Conservation (phyloP, 2,797 vertebrate genomes). For the Tolypeutes matacus region DNA sequence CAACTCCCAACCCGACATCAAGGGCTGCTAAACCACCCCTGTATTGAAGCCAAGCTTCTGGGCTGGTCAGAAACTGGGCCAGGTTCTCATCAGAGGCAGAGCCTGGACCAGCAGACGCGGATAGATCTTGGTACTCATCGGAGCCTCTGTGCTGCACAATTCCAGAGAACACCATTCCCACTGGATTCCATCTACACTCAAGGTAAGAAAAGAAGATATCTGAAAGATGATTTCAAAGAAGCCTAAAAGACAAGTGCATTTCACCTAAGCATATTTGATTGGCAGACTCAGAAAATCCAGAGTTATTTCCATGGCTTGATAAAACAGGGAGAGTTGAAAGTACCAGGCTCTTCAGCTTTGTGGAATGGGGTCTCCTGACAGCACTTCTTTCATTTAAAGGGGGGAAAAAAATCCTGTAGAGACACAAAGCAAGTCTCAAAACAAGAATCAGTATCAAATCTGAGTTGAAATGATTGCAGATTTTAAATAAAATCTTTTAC, state of each 20-base stretch:
- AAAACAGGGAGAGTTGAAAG: neutral
- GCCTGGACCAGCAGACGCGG: neutral
- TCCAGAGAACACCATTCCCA: neutral
- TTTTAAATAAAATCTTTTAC: neutral
- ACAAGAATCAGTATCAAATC: neutral
- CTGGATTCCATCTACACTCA: neutral
- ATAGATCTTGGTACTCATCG: neutral
- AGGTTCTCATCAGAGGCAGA: neutral
- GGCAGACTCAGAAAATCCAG: neutral
- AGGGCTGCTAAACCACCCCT: no score
- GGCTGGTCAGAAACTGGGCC: neutral
- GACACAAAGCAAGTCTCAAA: neutral
- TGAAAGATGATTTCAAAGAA: neutral
- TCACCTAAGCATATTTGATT: neutral
- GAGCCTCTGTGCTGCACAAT: neutral
- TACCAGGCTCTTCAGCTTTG: neutral
- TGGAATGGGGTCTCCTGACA: neutral
- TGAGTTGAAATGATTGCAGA: neutral
- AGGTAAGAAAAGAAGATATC: neutral
- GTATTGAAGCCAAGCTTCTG: neutral
- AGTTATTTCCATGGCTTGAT: neutral
- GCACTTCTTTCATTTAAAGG: neutral
- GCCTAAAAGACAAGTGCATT: neutral
- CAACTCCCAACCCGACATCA: fast-evolving
- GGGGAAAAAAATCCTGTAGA: neutral